Evolutionary conservation across 2,797 vertebrate genomes (phyloP), one percentile per base, ranked within the genome.

Genomic region (Nothura maculosa): DNA sequence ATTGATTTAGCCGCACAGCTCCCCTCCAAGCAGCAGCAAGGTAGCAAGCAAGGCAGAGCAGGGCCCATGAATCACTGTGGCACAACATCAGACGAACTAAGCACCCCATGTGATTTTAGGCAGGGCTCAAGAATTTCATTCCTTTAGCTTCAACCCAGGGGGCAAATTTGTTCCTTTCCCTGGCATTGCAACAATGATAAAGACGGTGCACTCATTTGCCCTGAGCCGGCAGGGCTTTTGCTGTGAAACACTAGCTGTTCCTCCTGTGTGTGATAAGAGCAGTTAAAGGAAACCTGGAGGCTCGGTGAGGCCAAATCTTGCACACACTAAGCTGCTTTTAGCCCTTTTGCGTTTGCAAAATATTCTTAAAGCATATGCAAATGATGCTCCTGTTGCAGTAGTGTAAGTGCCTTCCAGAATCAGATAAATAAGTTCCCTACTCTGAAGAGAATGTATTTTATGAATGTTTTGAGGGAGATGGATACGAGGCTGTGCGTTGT

Each of bases 91-190:
- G 89, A 79, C 0, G 0, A 94, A 78, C 80, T 85, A 87, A 90
- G 84, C 3, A 20, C 73, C 34, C 79, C 93, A 80, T 91, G 95
- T 95, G 95, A 96, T 96, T 94, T 84, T 90, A 95, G 90, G 85
- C 91, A 93, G 77, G 89, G 87, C 82, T 94, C 40, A 86, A 93
- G 85, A 90, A 92, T 91, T 92, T 70, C 36, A 42, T 93, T 96
- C 85, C 83, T 94, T 80, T 68, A 87, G 80, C 82, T 96, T 94
- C 93, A 80, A 70, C 94, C 91, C 87, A 73, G 93, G 81, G 86
- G 95, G 88, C 81, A 89, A 87, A 92, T 96, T 85, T 79, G 79
- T 85, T 96, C 85, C 70, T 94, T 92, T 95, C 72, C 18, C 58
- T 92, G 93, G 82, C 82, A 89, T 74, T 77, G 67, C 61, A 93